A percentile compares a stretch with the other conserved stretches of the same genome.
Conservation (phyloP, 2,888 invertebrate species). For the Rhamphomyia laevipes region DNA sequence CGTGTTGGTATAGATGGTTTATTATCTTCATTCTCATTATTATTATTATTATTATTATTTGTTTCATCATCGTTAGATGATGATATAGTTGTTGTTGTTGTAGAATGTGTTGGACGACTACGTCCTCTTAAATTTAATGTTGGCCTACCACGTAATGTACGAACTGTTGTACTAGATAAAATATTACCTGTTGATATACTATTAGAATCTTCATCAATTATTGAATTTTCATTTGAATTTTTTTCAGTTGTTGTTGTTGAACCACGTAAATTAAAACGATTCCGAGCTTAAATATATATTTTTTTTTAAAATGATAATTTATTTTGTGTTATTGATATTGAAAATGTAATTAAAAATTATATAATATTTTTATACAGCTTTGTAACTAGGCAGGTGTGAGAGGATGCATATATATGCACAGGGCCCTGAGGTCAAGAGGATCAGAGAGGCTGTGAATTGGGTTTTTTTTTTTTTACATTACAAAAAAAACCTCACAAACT, state of each 20-base stretch:
- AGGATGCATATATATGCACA: too few relatives aligned
- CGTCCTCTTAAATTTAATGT: constrained; percentile 30
- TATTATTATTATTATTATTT: constrained; percentile 12
- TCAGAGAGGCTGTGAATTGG: too few relatives aligned
- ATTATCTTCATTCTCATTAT: constrained; percentile 20
- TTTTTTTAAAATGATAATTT: too few relatives aligned
- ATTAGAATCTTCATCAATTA: constrained; percentile 15
- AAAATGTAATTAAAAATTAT: too few relatives aligned
- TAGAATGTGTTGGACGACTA: constrained; percentile 19
- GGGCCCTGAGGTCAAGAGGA: too few relatives aligned
- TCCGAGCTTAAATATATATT: constrained; percentile 28
- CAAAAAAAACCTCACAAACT: too few relatives aligned
- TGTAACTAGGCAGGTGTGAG: too few relatives aligned
- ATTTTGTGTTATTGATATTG: too few relatives aligned
- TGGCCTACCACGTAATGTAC: constrained; percentile 28
- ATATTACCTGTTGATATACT: constrained; percentile 19
- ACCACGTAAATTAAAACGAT: constrained; percentile 35
- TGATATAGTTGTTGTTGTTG: constrained; percentile 23
- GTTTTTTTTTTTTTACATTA: too few relatives aligned
- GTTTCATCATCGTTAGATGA: constrained; percentile 12
- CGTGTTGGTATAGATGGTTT: constrained; percentile 21
- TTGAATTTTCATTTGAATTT: constrained; percentile 23
- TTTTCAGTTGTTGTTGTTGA: constrained; percentile 26
- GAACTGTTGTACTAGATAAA: constrained; percentile 28
- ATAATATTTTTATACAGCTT: too few relatives aligned